phyloP scores from a whole-genome alignment of 2,888 invertebrate species.

The Abscondita cerata region DNA sequence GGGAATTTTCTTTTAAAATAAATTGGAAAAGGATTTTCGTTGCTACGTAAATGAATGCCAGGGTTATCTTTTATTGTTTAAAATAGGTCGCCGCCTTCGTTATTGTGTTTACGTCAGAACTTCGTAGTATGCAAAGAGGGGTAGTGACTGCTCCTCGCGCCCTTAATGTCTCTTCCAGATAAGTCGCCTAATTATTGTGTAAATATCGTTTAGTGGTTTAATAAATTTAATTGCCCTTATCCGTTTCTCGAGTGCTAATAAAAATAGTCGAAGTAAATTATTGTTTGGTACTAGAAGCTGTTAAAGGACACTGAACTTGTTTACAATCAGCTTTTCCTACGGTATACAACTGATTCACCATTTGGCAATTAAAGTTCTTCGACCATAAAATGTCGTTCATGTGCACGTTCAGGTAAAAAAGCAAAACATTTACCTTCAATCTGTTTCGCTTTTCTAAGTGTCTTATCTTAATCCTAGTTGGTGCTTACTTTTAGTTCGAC shows the following conservation, averaged over 20 bases:
- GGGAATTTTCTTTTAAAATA: too few species aligned
- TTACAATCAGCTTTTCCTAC: constrained; percentile 6
- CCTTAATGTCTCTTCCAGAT: background rate
- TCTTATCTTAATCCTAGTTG: background rate
- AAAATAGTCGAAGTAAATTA: constrained; percentile 19
- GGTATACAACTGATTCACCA: background rate
- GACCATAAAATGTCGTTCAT: constrained; percentile 5
- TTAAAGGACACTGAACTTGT: constrained; percentile 20
- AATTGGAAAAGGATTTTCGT: too few species aligned
- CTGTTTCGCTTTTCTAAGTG: background rate
- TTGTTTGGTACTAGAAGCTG: background rate
- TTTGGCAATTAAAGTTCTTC: constrained; percentile 3
- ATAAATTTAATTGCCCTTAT: constrained; percentile 24
- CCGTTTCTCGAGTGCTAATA: constrained; percentile 20
- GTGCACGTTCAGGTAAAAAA: constrained; percentile 7
- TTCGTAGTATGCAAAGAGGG: background rate
- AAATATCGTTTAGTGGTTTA: constrained; percentile 21
- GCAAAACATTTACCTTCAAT: background rate
- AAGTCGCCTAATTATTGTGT: constrained; percentile 15
- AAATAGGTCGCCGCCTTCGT: constrained; percentile 9
- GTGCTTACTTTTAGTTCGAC: background rate
- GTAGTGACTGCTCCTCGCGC: background rate
- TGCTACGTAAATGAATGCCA: background rate
- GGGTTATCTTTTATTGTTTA: constrained; percentile 7
- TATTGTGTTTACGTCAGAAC: constrained; percentile 7